These are phyloP conservation scores for Molossus alvarezi DNA, from an alignment of 2,797 vertebrate species.

Conservation along the genomic window DNA sequence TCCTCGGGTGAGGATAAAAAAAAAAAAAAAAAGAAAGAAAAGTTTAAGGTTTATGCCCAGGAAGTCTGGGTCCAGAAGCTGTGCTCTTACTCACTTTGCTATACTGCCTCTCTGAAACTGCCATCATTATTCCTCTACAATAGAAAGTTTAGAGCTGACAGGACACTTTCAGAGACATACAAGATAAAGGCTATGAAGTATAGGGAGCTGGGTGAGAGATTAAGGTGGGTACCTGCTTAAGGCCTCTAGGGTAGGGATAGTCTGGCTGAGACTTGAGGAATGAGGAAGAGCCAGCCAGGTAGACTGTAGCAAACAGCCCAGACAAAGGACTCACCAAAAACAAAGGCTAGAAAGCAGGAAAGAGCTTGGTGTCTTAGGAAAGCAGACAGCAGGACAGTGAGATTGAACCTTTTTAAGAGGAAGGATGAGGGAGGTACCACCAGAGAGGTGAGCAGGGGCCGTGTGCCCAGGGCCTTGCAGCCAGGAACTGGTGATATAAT, in stretches of 20 bases:
- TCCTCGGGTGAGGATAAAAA: too few relatives aligned
- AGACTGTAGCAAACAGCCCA: neutral
- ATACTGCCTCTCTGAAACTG: neutral
- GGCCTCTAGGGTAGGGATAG: neutral
- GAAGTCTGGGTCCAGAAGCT: neutral
- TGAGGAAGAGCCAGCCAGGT: neutral
- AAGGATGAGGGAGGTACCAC: neutral
- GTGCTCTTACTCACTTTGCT: neutral
- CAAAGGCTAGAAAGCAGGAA: neutral
- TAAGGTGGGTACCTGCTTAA: neutral
- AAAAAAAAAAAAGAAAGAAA: neutral
- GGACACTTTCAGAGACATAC: neutral
- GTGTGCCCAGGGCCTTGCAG: neutral
- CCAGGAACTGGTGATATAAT: neutral
- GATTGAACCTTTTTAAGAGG: neutral
- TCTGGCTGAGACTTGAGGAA: conserved; percentile 21
- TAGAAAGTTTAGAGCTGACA: neutral
- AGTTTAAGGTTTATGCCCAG: conserved; percentile 7
- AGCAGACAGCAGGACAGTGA: conserved; percentile 41
- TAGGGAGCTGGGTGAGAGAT: neutral
- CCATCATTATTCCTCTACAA: neutral
- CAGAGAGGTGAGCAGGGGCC: neutral
- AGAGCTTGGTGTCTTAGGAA: conserved; percentile 7
- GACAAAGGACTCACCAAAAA: neutral
- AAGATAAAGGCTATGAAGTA: conserved; percentile 4